Percentiles rank a stretch among this genome's conserved stretches.
These are phyloP conservation scores for Neopelma chrysocephalum DNA, from an alignment of 2,797 vertebrate species.

Conservation along the genomic window DNA sequence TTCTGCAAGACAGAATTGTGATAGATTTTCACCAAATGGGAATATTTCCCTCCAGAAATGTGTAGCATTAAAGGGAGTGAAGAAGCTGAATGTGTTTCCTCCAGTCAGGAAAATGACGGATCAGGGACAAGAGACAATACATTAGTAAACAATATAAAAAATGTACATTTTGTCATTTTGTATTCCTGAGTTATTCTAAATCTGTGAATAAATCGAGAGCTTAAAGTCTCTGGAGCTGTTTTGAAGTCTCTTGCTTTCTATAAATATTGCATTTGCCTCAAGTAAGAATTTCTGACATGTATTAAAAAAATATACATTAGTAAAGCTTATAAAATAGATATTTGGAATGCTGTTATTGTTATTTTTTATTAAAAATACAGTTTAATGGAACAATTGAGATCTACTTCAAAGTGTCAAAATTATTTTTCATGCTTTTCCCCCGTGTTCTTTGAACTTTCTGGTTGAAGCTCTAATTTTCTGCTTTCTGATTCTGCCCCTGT, in stretches of 20 bases:
- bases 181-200: conserved; percentile 71
- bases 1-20: conserved; percentile 60
- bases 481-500: conserved; percentile 4
- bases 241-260: conserved; percentile 74
- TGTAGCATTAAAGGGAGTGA: conserved; percentile 62
- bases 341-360: conserved; percentile 66
- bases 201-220: conserved; percentile 65
- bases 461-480: conserved; percentile 47
- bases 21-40: conserved; percentile 69
- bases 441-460: conserved; percentile 49
- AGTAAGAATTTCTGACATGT: conserved; percentile 70
- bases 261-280: conserved; percentile 74
- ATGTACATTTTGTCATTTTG: conserved; percentile 71
- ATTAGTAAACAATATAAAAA: conserved; percentile 70
- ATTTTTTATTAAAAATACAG: conserved; percentile 70
- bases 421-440: conserved; percentile 37
- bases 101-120: conserved; percentile 58
- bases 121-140: conserved; percentile 63
- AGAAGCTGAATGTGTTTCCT: conserved; percentile 46
- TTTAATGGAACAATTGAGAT: conserved; percentile 69
- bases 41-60: conserved; percentile 69
- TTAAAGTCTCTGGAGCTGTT: conserved; percentile 68
- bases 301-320: conserved; percentile 74
- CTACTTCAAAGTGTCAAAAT: conserved; percentile 61
- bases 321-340: conserved; percentile 68